A percentile compares a stretch with the other conserved stretches of the same genome.
These are phyloP conservation scores for Squalus acanthias DNA, from an alignment of 2,797 vertebrate genomes.

Conservation along the genomic window DNA sequence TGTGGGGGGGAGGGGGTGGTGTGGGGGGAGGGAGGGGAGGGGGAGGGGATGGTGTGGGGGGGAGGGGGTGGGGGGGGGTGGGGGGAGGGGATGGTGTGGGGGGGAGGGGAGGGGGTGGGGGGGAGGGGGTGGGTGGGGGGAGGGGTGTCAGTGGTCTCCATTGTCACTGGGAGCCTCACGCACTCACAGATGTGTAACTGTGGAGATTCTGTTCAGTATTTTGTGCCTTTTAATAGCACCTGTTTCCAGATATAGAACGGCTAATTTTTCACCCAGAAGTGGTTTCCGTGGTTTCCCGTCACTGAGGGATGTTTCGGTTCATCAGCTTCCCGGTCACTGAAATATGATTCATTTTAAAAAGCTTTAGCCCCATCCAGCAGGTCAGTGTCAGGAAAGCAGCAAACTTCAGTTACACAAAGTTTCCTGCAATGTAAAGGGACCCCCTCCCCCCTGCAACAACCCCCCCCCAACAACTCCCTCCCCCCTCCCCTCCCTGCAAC, in stretches of 20 bases:
- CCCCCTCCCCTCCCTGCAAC: no score
- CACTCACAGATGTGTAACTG: not conserved
- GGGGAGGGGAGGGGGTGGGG: no score
- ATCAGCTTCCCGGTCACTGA: not conserved
- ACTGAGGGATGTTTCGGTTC: not conserved
- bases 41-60: no score
- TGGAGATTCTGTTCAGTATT: not conserved
- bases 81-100: no score
- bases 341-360: not conserved
- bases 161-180: not conserved
- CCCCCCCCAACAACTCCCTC: no score
- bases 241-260: not conserved
- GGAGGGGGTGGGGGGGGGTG: no score
- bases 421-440: not conserved
- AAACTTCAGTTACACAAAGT: not conserved
- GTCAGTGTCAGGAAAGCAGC: not conserved
- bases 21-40: no score
- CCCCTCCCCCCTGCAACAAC: not conserved
- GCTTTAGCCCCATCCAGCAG: not conserved
- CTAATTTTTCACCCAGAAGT: conserved; percentile 1
- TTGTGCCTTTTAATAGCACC: not conserved
- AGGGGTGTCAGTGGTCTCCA: not conserved
- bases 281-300: not conserved
- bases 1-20: no score
- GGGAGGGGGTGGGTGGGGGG: not conserved